A percentile compares a stretch with the other conserved stretches of the same genome.
Evolutionary conservation across 2,113 vertebrate species (phyloP).

Genomic region (Trichechus manatus): DNA sequence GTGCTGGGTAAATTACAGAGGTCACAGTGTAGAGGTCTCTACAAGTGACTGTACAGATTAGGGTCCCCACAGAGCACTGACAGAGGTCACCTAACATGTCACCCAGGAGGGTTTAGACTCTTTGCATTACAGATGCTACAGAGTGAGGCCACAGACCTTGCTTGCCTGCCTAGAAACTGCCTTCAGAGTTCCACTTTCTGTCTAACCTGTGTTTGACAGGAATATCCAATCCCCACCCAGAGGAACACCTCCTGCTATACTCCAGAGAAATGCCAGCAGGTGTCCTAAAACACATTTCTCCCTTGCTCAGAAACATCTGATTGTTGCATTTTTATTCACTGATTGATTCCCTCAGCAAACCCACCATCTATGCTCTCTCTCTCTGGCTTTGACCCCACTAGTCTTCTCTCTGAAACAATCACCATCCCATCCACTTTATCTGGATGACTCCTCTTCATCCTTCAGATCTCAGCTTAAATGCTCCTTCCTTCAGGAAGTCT

Average conservation of each 20-base stretch:
- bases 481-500: background rate
- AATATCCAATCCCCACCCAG: background rate
- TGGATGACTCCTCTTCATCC: too few relatives aligned
- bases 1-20: background rate
- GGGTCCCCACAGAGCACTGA: background rate
- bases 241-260: background rate
- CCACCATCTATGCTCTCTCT: too few relatives aligned
- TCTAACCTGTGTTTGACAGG: background rate
- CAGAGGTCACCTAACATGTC: background rate
- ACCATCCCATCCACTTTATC: background rate
- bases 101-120: background rate
- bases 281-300: background rate
- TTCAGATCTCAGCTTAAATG: background rate
- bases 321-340: background rate
- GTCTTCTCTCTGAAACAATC: background rate
- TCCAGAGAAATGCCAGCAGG: background rate
- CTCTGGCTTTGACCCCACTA: background rate
- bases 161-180: background rate
- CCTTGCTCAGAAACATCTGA: background rate
- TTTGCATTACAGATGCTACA: background rate
- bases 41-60: background rate
- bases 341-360: background rate
- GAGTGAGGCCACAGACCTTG: background rate
- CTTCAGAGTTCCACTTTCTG: background rate
- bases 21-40: background rate